A percentile compares a stretch with the other conserved stretches of the same genome.
phyloP scores from a whole-genome alignment of 2,888 invertebrate species.

The Sinohyriopsis cumingii region DNA sequence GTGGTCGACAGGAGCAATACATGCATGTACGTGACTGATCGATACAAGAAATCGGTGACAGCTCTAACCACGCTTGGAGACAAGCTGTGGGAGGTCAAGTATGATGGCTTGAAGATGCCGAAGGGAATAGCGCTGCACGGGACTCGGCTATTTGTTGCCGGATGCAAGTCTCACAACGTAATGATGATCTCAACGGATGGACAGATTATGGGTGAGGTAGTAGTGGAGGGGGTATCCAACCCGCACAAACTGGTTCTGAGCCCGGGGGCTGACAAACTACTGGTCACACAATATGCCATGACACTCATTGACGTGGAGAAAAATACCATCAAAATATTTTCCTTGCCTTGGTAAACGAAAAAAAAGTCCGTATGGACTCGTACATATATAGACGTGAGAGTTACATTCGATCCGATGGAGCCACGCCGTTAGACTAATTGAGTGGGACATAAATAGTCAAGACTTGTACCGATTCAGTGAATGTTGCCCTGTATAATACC shows the following conservation, averaged over 20 bases:
- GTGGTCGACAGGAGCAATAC: constrained; percentile 37
- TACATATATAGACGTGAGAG: no score
- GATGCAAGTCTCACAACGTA: constrained; percentile 42
- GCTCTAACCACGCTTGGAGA: constrained; percentile 42
- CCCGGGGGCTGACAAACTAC: constrained; percentile 28
- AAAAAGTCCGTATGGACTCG: no score
- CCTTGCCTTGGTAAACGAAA: constrained; percentile 38
- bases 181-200: constrained; percentile 40
- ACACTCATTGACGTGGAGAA: constrained; percentile 43
- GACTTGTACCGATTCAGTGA: no score
- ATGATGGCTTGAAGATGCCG: constrained; percentile 38
- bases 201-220: constrained; percentile 39
- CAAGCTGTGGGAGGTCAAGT: constrained; percentile 41
- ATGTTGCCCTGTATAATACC: no score
- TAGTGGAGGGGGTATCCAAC: constrained; percentile 37
- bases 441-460: no score
- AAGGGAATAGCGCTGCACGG: constrained; percentile 42
- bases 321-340: constrained; percentile 40
- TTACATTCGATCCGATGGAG: no score
- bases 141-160: constrained; percentile 43
- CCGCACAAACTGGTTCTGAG: constrained; percentile 38
- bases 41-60: constrained; percentile 45
- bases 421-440: no score
- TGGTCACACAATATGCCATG: constrained; percentile 41
- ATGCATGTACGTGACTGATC: constrained; percentile 39